Base-by-base conservation (phyloP, 2,888 invertebrate genomes). In the Luperina nickerlii region DNA sequence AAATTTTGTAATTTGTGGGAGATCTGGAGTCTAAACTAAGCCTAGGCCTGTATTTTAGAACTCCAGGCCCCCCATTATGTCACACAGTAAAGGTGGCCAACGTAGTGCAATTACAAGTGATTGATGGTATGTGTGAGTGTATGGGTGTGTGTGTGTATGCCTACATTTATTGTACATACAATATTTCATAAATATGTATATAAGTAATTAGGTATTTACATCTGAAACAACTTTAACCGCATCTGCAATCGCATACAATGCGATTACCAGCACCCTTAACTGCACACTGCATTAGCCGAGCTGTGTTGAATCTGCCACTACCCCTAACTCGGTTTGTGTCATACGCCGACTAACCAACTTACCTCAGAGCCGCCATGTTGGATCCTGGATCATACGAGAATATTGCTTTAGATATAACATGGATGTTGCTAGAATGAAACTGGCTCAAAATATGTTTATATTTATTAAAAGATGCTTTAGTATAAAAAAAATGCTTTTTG, bases 251-350 rank as follows among this genome's bases (percentile, higher is more conserved):
- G 5, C 15, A 7, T 38, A 74, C 60, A 82, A 79, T 68, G 1
- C n/a, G 8, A 78, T 76, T 78, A 77, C 15, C 24, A n/a, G n/a
- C n/a, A 11, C 70, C 32, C 62, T 48, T 60, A 38, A 3, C 38
- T 27, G 57, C 48, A 15, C 45, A 42, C 45, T 32, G 57, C 57
- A 66, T 74, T 51, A 51, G 42, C 24, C 42, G 24, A 32, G 74
- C 38, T 54, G 38, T 62, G 38, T 9, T 38, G 65, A 65, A n/a
- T 42, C 60, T n/a, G n/a, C 24, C n/a, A 11, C 74, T 63, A 68
- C 24, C 38, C 13, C 72, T 86, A 86, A 85, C 80, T 77, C 38
- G 32, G 38, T 85, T 86, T 86, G 60, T 73, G 69, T 75, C 80
- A 32, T 65, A 77, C 74, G 80, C 9, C 45, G 1, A 20, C 68